These are phyloP conservation scores for Crotalus tigris DNA, from an alignment of 2,113 vertebrate genomes.

Conservation along the genomic window DNA sequence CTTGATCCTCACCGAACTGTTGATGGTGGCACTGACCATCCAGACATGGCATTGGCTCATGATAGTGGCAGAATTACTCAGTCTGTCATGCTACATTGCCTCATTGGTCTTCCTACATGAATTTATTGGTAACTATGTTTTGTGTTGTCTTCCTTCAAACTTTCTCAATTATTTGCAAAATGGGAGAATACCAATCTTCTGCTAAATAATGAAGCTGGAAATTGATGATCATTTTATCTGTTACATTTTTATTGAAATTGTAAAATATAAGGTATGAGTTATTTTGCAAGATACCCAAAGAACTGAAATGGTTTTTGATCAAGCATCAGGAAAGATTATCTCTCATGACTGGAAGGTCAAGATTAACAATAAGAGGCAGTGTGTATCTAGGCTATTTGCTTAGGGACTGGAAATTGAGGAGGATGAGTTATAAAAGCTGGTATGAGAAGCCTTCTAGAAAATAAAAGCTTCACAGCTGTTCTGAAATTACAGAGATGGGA, in stretches of 20 bases:
- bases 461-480: not conserved
- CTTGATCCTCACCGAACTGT: conserved; percentile 93
- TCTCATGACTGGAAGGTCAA: not conserved
- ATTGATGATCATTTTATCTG: not conserved
- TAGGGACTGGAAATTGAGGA: not conserved
- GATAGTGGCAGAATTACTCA: conserved; percentile 94
- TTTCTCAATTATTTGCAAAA: not conserved
- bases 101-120: conserved; percentile 96
- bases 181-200: not conserved
- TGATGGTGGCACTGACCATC: conserved; percentile 95
- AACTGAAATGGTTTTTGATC: not conserved
- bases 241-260: not conserved
- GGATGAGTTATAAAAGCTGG: not conserved
- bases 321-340: not conserved
- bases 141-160: not conserved
- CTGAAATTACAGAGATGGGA: not conserved
- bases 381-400: not conserved
- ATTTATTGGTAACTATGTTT: conserved; percentile 85
- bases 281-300: not conserved
- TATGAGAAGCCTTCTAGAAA: not conserved
- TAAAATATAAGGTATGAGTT: not conserved
- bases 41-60: conserved; percentile 99
- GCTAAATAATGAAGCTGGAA: not conserved
- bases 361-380: not conserved
- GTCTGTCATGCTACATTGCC: conserved; percentile 91